Conservation (phyloP, 2,888 invertebrate species). For the Eupithecia dodoneata region DNA sequence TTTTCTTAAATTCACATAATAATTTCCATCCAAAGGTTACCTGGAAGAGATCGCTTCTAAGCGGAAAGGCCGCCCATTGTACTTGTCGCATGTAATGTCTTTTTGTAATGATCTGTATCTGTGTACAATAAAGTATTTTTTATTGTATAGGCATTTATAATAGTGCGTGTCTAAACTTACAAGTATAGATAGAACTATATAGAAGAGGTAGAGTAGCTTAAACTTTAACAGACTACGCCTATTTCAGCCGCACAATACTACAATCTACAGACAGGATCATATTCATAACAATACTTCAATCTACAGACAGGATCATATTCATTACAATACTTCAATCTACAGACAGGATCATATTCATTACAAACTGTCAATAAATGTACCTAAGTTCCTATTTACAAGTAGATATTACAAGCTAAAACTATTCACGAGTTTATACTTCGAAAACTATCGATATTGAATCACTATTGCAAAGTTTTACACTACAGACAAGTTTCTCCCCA, state of each 20-base stretch:
- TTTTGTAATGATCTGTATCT: too few species aligned
- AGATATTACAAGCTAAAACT: background rate
- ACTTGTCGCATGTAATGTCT: too few species aligned
- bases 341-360: background rate
- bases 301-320: background rate
- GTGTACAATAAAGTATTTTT: too few species aligned
- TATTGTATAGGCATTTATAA: background rate
- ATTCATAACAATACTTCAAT: background rate
- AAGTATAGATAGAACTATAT: background rate
- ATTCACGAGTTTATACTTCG: constrained; percentile 9
- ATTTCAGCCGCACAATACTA: background rate
- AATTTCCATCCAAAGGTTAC: too few species aligned
- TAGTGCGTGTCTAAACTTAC: background rate
- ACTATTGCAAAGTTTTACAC: constrained; percentile 18
- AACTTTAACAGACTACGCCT: background rate
- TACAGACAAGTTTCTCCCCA: constrained; percentile 40
- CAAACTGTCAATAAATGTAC: constrained; percentile 2
- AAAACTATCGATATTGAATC: constrained; percentile 15
- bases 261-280: background rate
- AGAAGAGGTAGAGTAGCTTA: background rate
- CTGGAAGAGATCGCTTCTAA: too few species aligned
- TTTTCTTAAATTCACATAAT: too few species aligned
- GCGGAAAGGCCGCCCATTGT: too few species aligned
- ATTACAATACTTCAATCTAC: background rate
- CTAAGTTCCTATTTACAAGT: background rate